These are phyloP conservation scores for Trachymyrmex cornetzi DNA, from an alignment of 1,140 invertebrate species.

Conservation along the genomic window DNA sequence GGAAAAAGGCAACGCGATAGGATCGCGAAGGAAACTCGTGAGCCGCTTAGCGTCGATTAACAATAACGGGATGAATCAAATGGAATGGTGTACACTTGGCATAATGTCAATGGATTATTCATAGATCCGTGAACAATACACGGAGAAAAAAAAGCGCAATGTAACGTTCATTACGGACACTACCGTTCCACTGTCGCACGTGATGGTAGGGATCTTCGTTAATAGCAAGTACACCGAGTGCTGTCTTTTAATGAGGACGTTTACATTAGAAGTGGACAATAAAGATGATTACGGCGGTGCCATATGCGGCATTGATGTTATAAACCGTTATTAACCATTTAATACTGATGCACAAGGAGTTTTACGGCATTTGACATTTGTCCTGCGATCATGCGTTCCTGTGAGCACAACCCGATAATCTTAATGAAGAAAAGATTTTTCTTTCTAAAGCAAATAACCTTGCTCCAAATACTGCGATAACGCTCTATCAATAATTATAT, in stretches of 20 bases:
- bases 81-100: background rate
- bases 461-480: conserved; percentile 19
- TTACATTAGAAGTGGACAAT: conserved; percentile 57
- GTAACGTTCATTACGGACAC: conserved; percentile 33
- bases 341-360: conserved; percentile 28
- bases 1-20: conserved; percentile 3
- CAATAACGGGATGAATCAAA: background rate
- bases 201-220: conserved; percentile 10
- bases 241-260: conserved; percentile 54
- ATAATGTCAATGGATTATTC: conserved; percentile 47
- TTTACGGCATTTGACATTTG: conserved; percentile 52
- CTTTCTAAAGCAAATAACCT: background rate
- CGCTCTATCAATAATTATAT: background rate
- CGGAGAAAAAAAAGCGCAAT: background rate
- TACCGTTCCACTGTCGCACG: conserved; percentile 26
- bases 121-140: conserved; percentile 18
- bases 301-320: conserved; percentile 45
- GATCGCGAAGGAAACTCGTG: conserved; percentile 5
- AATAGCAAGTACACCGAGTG: conserved; percentile 13
- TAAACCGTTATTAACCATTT: conserved; percentile 52
- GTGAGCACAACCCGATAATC: background rate
- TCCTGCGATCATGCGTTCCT: conserved; percentile 9
- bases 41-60: background rate
- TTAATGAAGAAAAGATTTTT: background rate
- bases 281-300: conserved; percentile 55